These are phyloP conservation scores for Syngnathus acus DNA, from an alignment of 2,797 vertebrate species.

Conservation along the genomic window DNA sequence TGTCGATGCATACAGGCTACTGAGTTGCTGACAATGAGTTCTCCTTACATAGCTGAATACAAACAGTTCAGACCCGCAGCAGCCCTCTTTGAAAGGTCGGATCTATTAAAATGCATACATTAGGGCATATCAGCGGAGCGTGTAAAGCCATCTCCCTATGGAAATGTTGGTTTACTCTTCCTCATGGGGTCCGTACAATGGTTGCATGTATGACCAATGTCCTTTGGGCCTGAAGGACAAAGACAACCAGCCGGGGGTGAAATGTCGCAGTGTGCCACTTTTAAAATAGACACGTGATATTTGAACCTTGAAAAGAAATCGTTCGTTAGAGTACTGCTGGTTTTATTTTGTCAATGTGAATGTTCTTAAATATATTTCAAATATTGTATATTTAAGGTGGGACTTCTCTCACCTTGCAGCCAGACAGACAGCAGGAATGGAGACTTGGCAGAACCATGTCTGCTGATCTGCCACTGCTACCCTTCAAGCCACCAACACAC, in stretches of 20 bases:
- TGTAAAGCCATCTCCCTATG: slow-evolving; percentile 49
- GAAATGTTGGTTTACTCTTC: slow-evolving; percentile 54
- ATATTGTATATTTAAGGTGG: not conserved
- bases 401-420: not conserved
- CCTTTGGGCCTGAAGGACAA: slow-evolving; percentile 63
- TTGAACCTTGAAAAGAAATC: not conserved
- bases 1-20: not conserved
- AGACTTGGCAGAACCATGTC: not conserved
- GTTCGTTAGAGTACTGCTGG: not conserved
- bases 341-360: not conserved
- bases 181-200: slow-evolving; percentile 27
- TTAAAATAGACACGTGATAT: slow-evolving; percentile 21
- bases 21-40: slow-evolving; percentile 39
- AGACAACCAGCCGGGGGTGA: slow-evolving; percentile 36
- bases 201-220: slow-evolving; percentile 45
- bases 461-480: not conserved
- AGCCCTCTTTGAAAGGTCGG: slow-evolving; percentile 24
- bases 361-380: not conserved
- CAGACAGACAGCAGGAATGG: not conserved
- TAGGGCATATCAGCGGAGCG: slow-evolving; percentile 40
- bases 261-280: slow-evolving; percentile 13
- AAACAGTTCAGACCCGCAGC: slow-evolving; percentile 36
- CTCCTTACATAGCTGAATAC: slow-evolving; percentile 17
- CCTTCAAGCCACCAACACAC: not conserved
- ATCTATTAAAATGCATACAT: slow-evolving; percentile 61